Conservation (phyloP, 2,888 invertebrate genomes). For the Gasteruption jaculator region DNA sequence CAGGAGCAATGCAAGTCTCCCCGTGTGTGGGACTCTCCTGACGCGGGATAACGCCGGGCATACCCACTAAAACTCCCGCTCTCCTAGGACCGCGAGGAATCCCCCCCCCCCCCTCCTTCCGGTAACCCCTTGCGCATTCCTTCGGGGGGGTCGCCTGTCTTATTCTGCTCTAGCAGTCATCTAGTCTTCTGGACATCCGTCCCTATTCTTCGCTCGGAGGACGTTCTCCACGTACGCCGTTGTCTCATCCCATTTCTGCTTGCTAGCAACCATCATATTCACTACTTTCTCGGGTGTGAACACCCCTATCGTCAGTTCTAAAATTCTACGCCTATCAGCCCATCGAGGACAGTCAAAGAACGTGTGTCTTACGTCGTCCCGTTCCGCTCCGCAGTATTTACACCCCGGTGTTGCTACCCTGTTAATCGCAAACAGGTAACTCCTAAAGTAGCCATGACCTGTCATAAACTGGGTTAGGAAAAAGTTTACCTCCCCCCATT, state of each 20-base stretch:
- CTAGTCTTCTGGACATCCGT: not conserved
- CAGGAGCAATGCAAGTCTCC: not conserved
- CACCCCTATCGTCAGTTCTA: conserved; percentile 2
- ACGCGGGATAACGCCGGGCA: too few species aligned
- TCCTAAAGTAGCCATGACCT: conserved; percentile 23
- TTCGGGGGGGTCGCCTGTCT: conserved; percentile 1
- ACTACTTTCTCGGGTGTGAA: conserved; percentile 10
- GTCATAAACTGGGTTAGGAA: conserved; percentile 22
- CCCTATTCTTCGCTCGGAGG: conserved; percentile 10
- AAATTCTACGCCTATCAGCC: conserved; percentile 1
- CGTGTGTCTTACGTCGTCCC: conserved; percentile 18
- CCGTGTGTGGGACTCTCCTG: not conserved
- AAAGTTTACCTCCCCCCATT: conserved; percentile 20
- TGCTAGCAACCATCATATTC: conserved; percentile 2
- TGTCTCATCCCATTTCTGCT: conserved; percentile 4
- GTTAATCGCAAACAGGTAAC: conserved; percentile 16
- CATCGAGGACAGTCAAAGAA: conserved; percentile 17
- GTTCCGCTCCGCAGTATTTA: conserved; percentile 5
- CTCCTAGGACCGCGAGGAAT: too few species aligned
- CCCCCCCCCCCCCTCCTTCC: conserved; percentile 5
- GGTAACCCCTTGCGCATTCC: conserved; percentile 1
- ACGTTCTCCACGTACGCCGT: conserved; percentile 12
- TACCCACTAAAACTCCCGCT: conserved; percentile 8
- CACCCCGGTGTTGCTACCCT: conserved; percentile 11
- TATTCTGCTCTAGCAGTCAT: not conserved